These are phyloP conservation scores for Excalfactoria chinensis DNA, from an alignment of 2,113 vertebrate genomes.

Conservation along the genomic window DNA sequence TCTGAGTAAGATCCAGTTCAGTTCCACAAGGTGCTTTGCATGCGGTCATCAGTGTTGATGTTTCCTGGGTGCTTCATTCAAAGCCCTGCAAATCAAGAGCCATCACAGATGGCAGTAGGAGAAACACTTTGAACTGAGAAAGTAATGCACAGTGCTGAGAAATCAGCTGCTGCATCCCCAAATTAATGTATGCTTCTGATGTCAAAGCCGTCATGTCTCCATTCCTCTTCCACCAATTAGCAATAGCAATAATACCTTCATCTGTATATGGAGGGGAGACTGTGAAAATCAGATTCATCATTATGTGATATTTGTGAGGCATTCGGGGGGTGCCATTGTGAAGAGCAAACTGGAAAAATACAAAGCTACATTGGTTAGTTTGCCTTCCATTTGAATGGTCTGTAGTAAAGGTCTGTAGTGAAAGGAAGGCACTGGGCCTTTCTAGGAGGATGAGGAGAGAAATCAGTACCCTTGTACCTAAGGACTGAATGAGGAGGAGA, in stretches of 20 bases:
- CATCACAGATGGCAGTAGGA: not conserved
- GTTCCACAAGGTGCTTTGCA: not conserved
- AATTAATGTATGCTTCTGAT: conserved; percentile 18
- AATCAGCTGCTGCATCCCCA: not conserved
- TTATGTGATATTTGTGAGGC: conserved; percentile 44
- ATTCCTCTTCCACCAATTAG: not conserved
- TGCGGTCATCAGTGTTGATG: not conserved
- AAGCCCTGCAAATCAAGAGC: not conserved
- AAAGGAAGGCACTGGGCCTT: not conserved
- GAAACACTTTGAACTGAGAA: not conserved
- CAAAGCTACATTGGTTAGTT: not conserved
- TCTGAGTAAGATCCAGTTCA: not conserved
- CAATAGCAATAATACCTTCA: conserved; percentile 23
- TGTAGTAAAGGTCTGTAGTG: not conserved
- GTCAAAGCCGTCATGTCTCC: not conserved
- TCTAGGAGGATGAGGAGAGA: not conserved
- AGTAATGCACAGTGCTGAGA: not conserved
- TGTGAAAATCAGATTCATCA: conserved; percentile 60
- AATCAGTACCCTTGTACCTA: not conserved
- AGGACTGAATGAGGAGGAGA: not conserved
- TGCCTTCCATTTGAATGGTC: not conserved
- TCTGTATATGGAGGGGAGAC: conserved; percentile 24
- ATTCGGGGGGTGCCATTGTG: not conserved
- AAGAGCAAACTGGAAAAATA: conserved; percentile 33
- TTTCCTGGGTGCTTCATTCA: not conserved